Evolutionary conservation across 2,113 vertebrate genomes (phyloP).

Genomic region (Panurus biarmicus): DNA sequence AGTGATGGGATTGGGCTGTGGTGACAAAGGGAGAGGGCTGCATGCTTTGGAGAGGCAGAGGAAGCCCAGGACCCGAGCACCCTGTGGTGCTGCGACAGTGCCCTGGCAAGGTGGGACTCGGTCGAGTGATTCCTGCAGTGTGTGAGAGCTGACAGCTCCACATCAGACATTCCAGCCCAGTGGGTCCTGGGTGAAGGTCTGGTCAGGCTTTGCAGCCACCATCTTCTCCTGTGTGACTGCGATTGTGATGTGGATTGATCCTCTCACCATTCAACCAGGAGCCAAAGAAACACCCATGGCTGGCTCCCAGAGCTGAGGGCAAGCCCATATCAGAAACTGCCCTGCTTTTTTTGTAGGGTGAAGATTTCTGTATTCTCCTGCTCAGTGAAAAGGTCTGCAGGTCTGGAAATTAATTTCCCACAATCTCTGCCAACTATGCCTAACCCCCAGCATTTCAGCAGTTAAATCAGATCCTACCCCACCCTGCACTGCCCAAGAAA

Average conservation of each 20-base stretch:
- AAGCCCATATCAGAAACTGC: background rate
- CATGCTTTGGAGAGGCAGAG: background rate
- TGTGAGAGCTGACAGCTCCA: background rate
- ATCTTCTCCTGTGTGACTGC: background rate
- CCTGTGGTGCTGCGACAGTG: background rate
- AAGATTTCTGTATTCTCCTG: background rate
- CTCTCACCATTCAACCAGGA: background rate
- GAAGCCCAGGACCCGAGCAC: background rate
- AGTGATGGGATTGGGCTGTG: background rate
- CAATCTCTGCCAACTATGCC: background rate
- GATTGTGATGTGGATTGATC: fast-evolving
- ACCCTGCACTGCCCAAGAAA: background rate
- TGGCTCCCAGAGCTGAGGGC: background rate
- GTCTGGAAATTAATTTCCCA: background rate
- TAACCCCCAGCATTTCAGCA: background rate
- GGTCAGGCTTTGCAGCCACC: background rate
- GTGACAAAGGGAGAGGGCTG: background rate
- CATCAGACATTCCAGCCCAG: background rate
- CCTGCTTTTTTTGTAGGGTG: background rate
- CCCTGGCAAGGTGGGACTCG: fast-evolving
- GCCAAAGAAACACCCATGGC: background rate
- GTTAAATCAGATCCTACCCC: background rate
- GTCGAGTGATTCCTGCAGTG: fast-evolving
- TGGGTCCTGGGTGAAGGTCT: background rate
- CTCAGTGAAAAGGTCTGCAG: background rate